Evolutionary conservation across 2,888 invertebrate genomes (phyloP).

Genomic region (Zaprionus obscuricornis): DNA sequence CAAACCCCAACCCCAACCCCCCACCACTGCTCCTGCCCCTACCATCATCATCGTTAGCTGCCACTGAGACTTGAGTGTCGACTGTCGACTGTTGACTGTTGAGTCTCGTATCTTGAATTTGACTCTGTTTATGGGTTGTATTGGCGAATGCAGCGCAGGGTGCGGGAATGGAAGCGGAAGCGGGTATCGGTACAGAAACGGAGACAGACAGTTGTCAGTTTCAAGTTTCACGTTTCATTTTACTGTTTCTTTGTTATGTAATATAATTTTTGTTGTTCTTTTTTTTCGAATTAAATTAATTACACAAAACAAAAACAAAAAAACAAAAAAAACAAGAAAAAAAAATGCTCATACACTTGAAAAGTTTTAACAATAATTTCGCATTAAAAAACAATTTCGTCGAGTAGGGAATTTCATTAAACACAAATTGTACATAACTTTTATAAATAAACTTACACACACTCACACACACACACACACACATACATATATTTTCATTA

Average conservation of each 20-base stretch:
- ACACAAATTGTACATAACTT: conserved; percentile 71
- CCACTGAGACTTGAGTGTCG: too few species aligned
- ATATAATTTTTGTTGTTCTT: conserved; percentile 55
- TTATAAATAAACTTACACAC: conserved; percentile 59
- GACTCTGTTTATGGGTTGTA: conserved; percentile 9
- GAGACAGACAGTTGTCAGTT: conserved; percentile 35
- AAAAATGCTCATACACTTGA: conserved; percentile 82
- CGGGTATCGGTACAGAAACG: conserved; percentile 28
- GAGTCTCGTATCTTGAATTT: too few species aligned
- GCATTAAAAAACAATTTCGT: conserved; percentile 64
- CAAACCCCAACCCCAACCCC: too few species aligned
- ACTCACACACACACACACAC: conserved; percentile 27
- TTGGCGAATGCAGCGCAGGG: too few species aligned
- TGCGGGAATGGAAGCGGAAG: background rate
- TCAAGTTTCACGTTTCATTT: conserved; percentile 45
- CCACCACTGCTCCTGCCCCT: background rate
- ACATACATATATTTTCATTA: conserved; percentile 67
- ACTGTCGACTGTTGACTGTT: too few species aligned
- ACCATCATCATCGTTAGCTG: too few species aligned
- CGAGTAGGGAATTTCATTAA: conserved; percentile 76
- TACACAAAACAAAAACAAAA: conserved; percentile 26
- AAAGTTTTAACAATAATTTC: conserved; percentile 80
- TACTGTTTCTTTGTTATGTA: conserved; percentile 58
- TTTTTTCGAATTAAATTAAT: conserved; percentile 48
- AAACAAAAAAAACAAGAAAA: conserved; percentile 22